Percentiles rank a stretch among this genome's conserved stretches.
Conservation (phyloP, 2,888 invertebrate species). For the Notodonta ziczac region DNA sequence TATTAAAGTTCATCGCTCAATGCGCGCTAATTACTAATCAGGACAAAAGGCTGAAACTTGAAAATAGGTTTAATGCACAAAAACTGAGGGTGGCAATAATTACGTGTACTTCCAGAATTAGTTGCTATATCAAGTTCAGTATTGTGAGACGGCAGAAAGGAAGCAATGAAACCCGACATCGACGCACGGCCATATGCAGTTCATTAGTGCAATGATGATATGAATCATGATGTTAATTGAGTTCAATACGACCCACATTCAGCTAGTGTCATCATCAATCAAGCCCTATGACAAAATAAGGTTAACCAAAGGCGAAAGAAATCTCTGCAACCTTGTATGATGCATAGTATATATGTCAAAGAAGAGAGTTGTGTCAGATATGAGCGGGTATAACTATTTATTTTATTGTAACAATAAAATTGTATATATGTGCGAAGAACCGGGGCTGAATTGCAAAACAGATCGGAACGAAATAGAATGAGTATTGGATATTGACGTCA, state of each 20-base stretch:
- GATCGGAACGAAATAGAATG: slow-evolving; percentile 1
- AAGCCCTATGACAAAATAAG: slow-evolving; percentile 17
- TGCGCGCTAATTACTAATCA: no score
- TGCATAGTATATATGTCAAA: background rate
- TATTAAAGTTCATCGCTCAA: no score
- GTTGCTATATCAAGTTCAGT: background rate
- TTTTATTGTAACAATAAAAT: background rate
- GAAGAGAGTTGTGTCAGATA: slow-evolving; percentile 1
- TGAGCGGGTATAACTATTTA: background rate
- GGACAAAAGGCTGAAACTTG: no score
- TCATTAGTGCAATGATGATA: slow-evolving; percentile 66
- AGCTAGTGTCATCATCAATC: slow-evolving; percentile 33
- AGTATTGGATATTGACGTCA: background rate
- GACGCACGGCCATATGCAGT: slow-evolving; percentile 51
- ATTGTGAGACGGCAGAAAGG: slow-evolving; percentile 3
- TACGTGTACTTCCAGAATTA: no score
- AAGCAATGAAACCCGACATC: slow-evolving; percentile 23
- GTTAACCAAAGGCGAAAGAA: background rate
- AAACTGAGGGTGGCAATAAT: no score
- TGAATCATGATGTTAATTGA: slow-evolving; percentile 68
- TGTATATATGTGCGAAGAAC: background rate
- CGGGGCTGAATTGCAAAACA: slow-evolving; percentile 1
- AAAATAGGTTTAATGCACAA: no score
- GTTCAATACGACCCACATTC: slow-evolving; percentile 49
- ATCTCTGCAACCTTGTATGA: background rate